Evolutionary conservation across 2,888 invertebrate genomes (phyloP).

Genomic region (Crepidodera aurea): DNA sequence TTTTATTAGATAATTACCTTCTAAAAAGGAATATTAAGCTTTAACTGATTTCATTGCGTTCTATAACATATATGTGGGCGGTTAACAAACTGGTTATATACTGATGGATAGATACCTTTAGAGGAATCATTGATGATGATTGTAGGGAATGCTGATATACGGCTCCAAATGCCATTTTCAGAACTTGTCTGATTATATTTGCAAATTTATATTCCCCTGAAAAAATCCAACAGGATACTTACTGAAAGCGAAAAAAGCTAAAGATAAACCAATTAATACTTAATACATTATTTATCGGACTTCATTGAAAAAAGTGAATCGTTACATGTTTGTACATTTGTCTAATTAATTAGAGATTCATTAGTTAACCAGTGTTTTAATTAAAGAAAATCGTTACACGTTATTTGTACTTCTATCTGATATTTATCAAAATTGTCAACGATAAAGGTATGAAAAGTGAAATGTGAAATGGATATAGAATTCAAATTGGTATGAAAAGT

Average conservation of each 20-base stretch:
- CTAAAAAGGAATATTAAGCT: neutral
- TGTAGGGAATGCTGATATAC: constrained; percentile 40
- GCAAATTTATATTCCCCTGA: constrained; percentile 31
- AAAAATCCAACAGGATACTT: constrained; percentile 14
- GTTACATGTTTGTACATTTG: constrained; percentile 7
- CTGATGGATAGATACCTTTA: constrained; percentile 36
- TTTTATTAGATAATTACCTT: no score
- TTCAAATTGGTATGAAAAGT: no score
- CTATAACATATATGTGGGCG: constrained; percentile 34
- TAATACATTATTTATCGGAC: constrained; percentile 32
- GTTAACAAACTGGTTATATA: constrained; percentile 34
- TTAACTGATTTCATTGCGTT: constrained; percentile 2
- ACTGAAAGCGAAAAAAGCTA: constrained; percentile 18
- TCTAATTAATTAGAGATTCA: constrained; percentile 20
- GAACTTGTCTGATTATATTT: constrained; percentile 39
- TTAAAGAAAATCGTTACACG: neutral
- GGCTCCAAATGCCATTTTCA: constrained; percentile 39
- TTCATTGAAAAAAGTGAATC: constrained; percentile 5
- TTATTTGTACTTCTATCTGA: neutral
- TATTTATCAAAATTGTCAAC: no score
- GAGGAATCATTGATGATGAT: constrained; percentile 37
- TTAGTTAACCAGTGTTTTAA: constrained; percentile 14
- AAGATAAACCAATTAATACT: constrained; percentile 32
- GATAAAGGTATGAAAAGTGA: no score
- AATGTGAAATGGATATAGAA: no score